These are phyloP conservation scores for Eubasilissa regina DNA, from an alignment of 1,140 invertebrate genomes.

Conservation along the genomic window DNA sequence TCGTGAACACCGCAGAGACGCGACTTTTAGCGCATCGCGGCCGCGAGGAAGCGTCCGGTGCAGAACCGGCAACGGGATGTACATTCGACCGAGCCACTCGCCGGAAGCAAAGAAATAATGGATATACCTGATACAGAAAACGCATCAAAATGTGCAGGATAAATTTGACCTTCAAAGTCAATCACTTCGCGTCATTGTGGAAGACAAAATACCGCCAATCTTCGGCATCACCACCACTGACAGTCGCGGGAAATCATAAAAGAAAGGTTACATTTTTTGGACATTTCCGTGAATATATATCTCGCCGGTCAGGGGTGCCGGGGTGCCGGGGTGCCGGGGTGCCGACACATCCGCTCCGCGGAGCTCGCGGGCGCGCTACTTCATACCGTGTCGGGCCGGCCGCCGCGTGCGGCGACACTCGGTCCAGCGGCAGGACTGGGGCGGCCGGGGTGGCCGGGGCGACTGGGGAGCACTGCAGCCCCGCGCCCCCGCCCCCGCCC, in stretches of 20 bases:
- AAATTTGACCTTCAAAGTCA: slow-evolving; percentile 47
- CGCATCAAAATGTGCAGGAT: slow-evolving; percentile 20
- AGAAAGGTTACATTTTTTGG: background rate
- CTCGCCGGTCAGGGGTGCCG: slow-evolving; percentile 3
- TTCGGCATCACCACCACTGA: slow-evolving; percentile 25
- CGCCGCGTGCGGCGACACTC: background rate
- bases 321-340: background rate
- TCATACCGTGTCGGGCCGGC: too few species aligned
- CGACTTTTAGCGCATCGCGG: slow-evolving; percentile 51
- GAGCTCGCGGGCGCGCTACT: slow-evolving; percentile 32
- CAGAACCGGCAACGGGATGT: background rate
- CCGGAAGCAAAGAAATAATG: background rate
- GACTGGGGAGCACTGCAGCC: background rate
- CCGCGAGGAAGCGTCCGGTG: slow-evolving; percentile 24
- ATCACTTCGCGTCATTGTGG: slow-evolving; percentile 46
- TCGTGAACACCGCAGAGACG: background rate
- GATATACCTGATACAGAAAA: slow-evolving; percentile 25
- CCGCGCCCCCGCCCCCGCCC: background rate
- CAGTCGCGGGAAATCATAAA: slow-evolving; percentile 32
- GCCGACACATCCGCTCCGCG: slow-evolving; percentile 32
- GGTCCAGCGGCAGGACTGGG: background rate
- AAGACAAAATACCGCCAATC: slow-evolving; percentile 34
- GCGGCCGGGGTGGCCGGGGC: background rate
- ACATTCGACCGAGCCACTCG: background rate
- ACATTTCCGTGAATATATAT: slow-evolving; percentile 1